These are phyloP conservation scores for Spinus pinus DNA, from an alignment of 2,797 vertebrate genomes.

Conservation along the genomic window DNA sequence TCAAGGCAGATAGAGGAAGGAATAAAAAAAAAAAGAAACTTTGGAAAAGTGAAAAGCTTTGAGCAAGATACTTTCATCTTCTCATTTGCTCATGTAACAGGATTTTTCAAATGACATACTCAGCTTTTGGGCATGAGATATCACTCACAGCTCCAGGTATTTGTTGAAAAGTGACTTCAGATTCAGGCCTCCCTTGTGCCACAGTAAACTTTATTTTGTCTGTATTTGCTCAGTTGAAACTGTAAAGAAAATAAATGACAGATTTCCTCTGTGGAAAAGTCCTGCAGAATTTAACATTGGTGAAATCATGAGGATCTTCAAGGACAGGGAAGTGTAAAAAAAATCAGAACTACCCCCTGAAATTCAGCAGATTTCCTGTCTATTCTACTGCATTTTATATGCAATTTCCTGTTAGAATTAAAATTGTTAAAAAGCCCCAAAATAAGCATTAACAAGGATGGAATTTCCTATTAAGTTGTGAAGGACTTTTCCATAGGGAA, in stretches of 20 bases:
- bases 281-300: not conserved
- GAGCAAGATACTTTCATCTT: not conserved
- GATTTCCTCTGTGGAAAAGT: slow-evolving; percentile 14
- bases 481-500: not conserved
- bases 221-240: slow-evolving; percentile 23
- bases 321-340: not conserved
- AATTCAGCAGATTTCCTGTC: not conserved
- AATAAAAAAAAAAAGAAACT: not conserved
- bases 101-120: not conserved
- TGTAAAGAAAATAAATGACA: slow-evolving; percentile 37
- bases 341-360: not conserved
- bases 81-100: not conserved
- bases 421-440: not conserved
- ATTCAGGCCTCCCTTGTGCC: not conserved
- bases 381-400: not conserved
- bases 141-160: not conserved
- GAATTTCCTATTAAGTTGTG: not conserved
- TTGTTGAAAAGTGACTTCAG: slow-evolving; percentile 4
- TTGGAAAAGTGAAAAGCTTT: not conserved
- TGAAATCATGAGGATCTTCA: not conserved
- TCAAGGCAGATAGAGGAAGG: not conserved
- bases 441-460: not conserved
- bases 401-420: slow-evolving; percentile 2
- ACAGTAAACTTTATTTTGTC: slow-evolving; percentile 44
- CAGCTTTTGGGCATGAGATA: not conserved